Percentiles rank a stretch among this genome's conserved stretches.
These are phyloP conservation scores for Drosophila mojavensis DNA, from an alignment of 1,140 invertebrate species.

Conservation along the genomic window DNA sequence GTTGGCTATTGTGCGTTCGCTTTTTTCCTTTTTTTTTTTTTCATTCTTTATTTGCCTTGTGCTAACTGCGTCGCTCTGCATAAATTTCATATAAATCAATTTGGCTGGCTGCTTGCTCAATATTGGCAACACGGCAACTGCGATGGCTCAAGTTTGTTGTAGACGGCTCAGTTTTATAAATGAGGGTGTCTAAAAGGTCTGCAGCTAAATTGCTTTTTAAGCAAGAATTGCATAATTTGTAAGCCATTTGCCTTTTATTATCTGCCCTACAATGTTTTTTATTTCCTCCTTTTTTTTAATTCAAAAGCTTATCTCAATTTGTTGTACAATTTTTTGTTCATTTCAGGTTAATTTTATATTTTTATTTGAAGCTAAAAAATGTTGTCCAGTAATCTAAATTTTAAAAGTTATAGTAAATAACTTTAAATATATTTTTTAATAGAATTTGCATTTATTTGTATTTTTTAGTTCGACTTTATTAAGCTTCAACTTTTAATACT, in stretches of 20 bases:
- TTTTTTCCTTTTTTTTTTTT: background rate
- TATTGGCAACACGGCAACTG: slow-evolving; percentile 14
- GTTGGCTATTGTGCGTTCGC: background rate
- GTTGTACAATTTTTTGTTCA: background rate
- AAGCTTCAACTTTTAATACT: too few relatives aligned
- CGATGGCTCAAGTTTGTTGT: background rate
- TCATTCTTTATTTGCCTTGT: background rate
- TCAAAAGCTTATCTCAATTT: slow-evolving; percentile 9
- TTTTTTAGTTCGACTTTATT: background rate
- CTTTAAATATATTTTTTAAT: background rate
- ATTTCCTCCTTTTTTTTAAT: slow-evolving; percentile 11
- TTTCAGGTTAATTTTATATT: background rate
- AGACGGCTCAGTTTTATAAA: slow-evolving; percentile 26
- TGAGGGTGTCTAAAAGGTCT: slow-evolving; percentile 31
- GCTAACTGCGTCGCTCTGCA: slow-evolving; percentile 49
- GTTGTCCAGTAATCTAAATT: too few relatives aligned
- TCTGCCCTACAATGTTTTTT: slow-evolving; percentile 11
- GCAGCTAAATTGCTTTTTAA: slow-evolving; percentile 73
- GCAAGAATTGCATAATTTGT: slow-evolving; percentile 71
- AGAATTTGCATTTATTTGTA: background rate
- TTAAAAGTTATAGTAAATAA: too few relatives aligned
- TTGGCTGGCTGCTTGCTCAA: slow-evolving; percentile 44
- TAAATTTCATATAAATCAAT: slow-evolving; percentile 79
- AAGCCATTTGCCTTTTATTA: slow-evolving; percentile 43
- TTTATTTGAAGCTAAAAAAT: background rate